phyloP scores from a whole-genome alignment of 2,113 vertebrate genomes.

The Microcebus ravelobensis region DNA sequence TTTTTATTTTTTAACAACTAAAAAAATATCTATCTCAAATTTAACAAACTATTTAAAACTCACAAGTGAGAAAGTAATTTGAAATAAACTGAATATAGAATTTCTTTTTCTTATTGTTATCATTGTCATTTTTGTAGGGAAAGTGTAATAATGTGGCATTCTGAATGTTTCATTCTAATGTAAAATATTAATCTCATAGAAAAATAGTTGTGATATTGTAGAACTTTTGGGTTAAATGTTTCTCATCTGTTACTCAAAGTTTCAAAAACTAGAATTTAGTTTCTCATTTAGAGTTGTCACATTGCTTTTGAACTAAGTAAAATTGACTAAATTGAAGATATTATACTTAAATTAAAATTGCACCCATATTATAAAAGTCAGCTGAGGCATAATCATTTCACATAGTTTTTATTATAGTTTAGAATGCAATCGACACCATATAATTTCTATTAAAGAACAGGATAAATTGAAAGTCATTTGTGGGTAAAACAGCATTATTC shows the following conservation, averaged over 20 bases:
- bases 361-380: conserved; percentile 24
- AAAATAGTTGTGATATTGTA: conserved; percentile 21
- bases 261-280: conserved; percentile 38
- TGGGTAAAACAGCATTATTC: conserved; percentile 28
- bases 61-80: background rate
- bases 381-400: conserved; percentile 34
- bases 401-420: conserved; percentile 59
- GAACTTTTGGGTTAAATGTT: conserved; percentile 43
- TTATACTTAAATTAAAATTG: conserved; percentile 60
- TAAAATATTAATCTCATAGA: conserved; percentile 21
- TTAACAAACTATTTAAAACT: background rate
- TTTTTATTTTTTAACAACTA: background rate
- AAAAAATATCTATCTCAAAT: background rate
- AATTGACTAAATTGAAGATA: conserved; percentile 57
- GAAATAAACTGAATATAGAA: background rate
- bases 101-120: background rate
- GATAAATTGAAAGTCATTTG: conserved; percentile 41
- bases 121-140: background rate
- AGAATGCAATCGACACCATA: background rate
- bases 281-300: conserved; percentile 55
- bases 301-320: conserved; percentile 46
- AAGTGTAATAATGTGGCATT: background rate
- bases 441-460: conserved; percentile 22
- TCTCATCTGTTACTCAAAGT: conserved; percentile 16
- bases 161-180: background rate